Evolutionary conservation across 1,140 invertebrate species (phyloP).

Genomic region (Drosophila novamexicana): DNA sequence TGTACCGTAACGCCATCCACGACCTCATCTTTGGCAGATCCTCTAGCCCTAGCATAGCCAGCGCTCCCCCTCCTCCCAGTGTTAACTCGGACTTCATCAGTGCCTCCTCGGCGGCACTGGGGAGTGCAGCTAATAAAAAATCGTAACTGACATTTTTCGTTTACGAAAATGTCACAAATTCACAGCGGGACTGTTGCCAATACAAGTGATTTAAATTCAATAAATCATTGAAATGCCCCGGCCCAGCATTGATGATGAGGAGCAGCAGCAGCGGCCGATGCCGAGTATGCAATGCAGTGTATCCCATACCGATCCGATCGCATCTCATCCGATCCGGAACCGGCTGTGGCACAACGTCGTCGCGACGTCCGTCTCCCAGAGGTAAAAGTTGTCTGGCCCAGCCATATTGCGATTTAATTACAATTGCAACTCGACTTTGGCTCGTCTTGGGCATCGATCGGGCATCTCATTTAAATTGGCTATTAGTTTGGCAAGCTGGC

Average conservation of each 20-base stretch:
- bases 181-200: constrained; percentile 84
- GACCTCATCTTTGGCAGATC: constrained; percentile 32
- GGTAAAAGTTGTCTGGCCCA: constrained; percentile 45
- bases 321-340: constrained; percentile 17
- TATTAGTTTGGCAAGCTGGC: constrained; percentile 48
- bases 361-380: constrained; percentile 3
- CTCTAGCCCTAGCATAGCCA: constrained; percentile 24
- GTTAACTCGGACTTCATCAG: background rate
- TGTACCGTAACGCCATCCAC: constrained; percentile 69
- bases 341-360: constrained; percentile 16
- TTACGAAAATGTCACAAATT: constrained; percentile 84
- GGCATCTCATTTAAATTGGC: constrained; percentile 73
- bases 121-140: constrained; percentile 77
- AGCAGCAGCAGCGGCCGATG: background rate
- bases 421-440: constrained; percentile 52
- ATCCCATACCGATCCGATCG: constrained; percentile 16
- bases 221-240: constrained; percentile 79
- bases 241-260: constrained; percentile 44
- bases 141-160: constrained; percentile 84
- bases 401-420: constrained; percentile 79
- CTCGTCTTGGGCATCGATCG: constrained; percentile 5
- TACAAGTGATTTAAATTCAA: constrained; percentile 85
- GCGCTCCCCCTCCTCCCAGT: background rate
- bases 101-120: background rate
- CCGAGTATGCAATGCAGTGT: constrained; percentile 4